Percentiles rank a stretch among this genome's conserved stretches.
Conservation (phyloP, 1,140 invertebrate species). For the Bombus cullumanus region DNA sequence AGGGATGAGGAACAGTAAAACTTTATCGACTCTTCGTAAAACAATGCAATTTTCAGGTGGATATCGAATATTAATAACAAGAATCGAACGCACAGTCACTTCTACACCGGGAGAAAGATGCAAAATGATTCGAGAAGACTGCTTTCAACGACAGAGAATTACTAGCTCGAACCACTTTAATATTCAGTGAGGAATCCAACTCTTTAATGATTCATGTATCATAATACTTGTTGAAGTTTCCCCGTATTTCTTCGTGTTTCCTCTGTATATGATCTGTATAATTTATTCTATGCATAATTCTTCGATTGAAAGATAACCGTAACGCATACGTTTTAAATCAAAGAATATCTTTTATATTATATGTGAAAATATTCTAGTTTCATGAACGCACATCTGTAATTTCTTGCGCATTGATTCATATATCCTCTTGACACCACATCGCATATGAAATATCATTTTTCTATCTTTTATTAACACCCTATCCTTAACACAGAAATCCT, state of each 20-base stretch:
- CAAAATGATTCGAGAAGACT: not conserved
- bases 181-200: not conserved
- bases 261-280: no score
- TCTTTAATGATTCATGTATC: not conserved
- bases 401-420: no score
- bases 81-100: not conserved
- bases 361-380: not conserved
- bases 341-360: not conserved
- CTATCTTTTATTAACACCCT: not conserved
- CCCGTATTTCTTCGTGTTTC: not conserved
- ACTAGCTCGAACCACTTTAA: not conserved
- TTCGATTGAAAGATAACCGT: not conserved
- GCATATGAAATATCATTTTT: not conserved
- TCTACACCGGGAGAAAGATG: no score
- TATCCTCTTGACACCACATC: no score
- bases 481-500: not conserved
- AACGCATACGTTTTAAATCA: not conserved
- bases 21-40: slow-evolving; percentile 39
- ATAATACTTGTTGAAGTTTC: not conserved
- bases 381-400: not conserved
- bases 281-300: not conserved
- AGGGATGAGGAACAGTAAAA: slow-evolving; percentile 22
- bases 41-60: slow-evolving; percentile 40
- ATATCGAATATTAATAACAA: slow-evolving; percentile 41
- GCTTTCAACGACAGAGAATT: not conserved